Percentiles rank a stretch among this genome's conserved stretches.
Evolutionary conservation across 23 tunicate genomes (phyloP).

Genomic region (Botrylloides violaceus): DNA sequence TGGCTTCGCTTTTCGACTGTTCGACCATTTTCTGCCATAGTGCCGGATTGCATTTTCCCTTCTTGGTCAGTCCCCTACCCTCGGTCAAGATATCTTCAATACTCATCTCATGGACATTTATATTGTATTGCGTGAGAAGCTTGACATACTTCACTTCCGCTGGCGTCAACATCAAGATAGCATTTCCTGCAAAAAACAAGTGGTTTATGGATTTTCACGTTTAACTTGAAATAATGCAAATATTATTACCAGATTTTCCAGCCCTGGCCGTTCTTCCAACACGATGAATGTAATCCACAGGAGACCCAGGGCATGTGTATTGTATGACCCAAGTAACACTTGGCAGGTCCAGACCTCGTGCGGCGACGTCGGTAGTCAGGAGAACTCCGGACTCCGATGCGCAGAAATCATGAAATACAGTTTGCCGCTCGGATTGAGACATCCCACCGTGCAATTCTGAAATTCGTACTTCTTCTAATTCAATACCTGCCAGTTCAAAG

Average conservation of each 20-base stretch:
- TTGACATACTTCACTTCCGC: slow-evolving; percentile 60
- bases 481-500: slow-evolving; percentile 4
- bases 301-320: slow-evolving; percentile 84
- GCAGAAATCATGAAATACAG: slow-evolving; percentile 26
- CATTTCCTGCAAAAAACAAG: slow-evolving; percentile 46
- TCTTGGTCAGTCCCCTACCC: not conserved
- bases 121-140: slow-evolving; percentile 50
- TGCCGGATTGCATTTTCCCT: not conserved
- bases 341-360: slow-evolving; percentile 94
- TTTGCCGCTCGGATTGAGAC: slow-evolving; percentile 64
- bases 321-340: slow-evolving; percentile 86
- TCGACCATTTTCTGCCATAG: not conserved
- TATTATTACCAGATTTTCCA: slow-evolving; percentile 56
- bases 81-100: slow-evolving; percentile 45
- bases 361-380: slow-evolving; percentile 95
- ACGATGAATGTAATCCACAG: slow-evolving; percentile 90
- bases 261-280: slow-evolving; percentile 97
- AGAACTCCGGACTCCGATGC: slow-evolving; percentile 34
- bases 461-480: slow-evolving; percentile 4
- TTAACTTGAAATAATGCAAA: not conserved
- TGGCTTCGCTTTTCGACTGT: slow-evolving; percentile 56
- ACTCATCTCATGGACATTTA: slow-evolving; percentile 40
- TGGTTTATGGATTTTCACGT: not conserved
- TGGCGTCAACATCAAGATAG: slow-evolving; percentile 76
- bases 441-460: slow-evolving; percentile 91